Evolutionary conservation across 2,113 vertebrate genomes (phyloP).

Genomic region (Gasterosteus nipponicus): DNA sequence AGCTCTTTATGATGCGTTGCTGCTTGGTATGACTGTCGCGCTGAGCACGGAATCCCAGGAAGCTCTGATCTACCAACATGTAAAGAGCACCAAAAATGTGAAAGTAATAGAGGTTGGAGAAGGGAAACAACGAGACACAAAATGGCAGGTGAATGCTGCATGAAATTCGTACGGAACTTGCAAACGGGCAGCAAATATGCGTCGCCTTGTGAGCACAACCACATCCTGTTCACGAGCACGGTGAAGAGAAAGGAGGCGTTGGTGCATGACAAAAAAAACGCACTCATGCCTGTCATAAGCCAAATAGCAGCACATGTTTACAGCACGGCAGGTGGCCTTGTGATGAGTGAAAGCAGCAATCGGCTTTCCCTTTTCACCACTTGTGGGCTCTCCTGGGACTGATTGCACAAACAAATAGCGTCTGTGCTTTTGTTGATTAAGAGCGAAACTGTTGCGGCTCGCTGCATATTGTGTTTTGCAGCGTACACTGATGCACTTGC

Average conservation of each 20-base stretch:
- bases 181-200: background rate
- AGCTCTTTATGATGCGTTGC: conserved; percentile 45
- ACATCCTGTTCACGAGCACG: conserved; percentile 42
- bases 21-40: conserved; percentile 56
- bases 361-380: conserved; percentile 59
- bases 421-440: conserved; percentile 47
- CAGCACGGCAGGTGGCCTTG: conserved; percentile 59
- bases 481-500: background rate
- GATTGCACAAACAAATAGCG: conserved; percentile 33
- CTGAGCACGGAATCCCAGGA: conserved; percentile 27
- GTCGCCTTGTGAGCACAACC: background rate
- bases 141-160: background rate
- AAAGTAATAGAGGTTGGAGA: conserved; percentile 6
- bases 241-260: conserved; percentile 31
- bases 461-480: conserved; percentile 13
- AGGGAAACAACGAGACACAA: conserved; percentile 1
- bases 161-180: conserved; percentile 8
- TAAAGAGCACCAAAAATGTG: conserved; percentile 8
- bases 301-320: conserved; percentile 42
- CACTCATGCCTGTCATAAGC: conserved; percentile 42
- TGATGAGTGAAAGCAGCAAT: conserved; percentile 48
- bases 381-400: conserved; percentile 41
- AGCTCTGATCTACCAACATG: conserved; percentile 40
- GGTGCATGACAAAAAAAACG: conserved; percentile 23
- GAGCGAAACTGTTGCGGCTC: conserved; percentile 54